Conservation (phyloP, 2,888 invertebrate genomes). For the Ophioninae sp. region DNA sequence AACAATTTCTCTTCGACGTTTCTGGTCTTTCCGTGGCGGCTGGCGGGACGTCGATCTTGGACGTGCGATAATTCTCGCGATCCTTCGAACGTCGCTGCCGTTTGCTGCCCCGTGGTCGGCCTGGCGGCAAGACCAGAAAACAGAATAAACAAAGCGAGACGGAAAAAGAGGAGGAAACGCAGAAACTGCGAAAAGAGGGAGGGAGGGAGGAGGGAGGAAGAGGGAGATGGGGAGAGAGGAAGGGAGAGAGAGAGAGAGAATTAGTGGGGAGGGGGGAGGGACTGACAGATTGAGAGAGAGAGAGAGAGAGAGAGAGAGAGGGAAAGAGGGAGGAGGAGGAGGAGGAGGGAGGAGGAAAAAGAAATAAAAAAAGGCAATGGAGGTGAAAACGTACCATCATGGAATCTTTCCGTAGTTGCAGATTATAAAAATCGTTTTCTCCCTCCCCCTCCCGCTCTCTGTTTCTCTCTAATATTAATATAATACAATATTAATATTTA, state of each 20-base stretch:
- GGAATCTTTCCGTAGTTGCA: constrained; percentile 20
- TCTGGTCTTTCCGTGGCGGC: constrained; percentile 57
- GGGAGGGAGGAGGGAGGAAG: not conserved
- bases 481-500: too few species aligned
- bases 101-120: constrained; percentile 31
- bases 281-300: not conserved
- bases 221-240: not conserved
- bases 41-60: constrained; percentile 63
- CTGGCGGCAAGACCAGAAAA: constrained; percentile 28
- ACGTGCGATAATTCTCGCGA: constrained; percentile 62
- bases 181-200: constrained; percentile 2
- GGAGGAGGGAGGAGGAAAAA: not conserved
- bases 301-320: not conserved
- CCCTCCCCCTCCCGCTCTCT: constrained; percentile 1
- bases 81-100: constrained; percentile 37
- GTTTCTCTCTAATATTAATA: too few species aligned
- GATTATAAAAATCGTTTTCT: constrained; percentile 4
- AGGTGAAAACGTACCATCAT: not conserved
- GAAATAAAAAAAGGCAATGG: not conserved
- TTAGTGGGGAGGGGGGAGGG: not conserved
- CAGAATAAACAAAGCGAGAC: constrained; percentile 47
- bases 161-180: constrained; percentile 32
- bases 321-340: not conserved
- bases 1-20: constrained; percentile 62
- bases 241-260: not conserved